Conservation (phyloP, 1,140 invertebrate genomes). For the Drosophila albomicans region DNA sequence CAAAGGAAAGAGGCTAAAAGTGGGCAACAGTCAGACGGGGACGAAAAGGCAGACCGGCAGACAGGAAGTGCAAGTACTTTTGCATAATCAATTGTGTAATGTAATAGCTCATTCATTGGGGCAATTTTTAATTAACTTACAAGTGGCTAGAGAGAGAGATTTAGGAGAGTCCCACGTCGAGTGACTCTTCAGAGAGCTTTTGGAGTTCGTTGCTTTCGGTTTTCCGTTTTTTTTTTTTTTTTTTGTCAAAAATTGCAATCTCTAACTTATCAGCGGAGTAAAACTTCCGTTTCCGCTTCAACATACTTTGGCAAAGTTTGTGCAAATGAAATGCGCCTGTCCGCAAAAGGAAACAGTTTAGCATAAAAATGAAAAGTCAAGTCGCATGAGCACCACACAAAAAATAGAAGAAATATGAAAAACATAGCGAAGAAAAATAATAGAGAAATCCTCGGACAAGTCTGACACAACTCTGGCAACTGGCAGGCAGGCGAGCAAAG, state of each 20-base stretch:
- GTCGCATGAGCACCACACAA: slow-evolving; percentile 34
- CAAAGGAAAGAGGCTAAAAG: not conserved
- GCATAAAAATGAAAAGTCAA: slow-evolving; percentile 73
- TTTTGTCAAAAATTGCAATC: slow-evolving; percentile 37
- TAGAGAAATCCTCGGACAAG: slow-evolving; percentile 37
- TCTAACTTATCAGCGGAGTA: slow-evolving; percentile 42
- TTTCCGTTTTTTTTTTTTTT: slow-evolving; percentile 12
- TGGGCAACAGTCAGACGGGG: not conserved
- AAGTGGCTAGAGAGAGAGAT: slow-evolving; percentile 6
- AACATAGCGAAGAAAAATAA: slow-evolving; percentile 11
- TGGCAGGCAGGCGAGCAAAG: slow-evolving; percentile 42
- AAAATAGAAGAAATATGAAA: slow-evolving; percentile 12
- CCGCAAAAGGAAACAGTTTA: slow-evolving; percentile 71
- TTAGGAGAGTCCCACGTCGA: not conserved
- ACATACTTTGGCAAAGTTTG: slow-evolving; percentile 61
- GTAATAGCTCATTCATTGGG: slow-evolving; percentile 54
- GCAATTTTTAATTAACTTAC: slow-evolving; percentile 56
- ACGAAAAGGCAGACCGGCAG: not conserved
- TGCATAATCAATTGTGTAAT: slow-evolving; percentile 60
- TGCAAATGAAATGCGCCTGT: slow-evolving; percentile 65
- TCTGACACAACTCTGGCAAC: slow-evolving; percentile 59
- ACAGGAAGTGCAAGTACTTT: slow-evolving; percentile 42
- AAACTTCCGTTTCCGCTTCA: slow-evolving; percentile 68
- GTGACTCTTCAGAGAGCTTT: not conserved
- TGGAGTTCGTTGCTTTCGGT: not conserved